Conservation (phyloP, 2,888 invertebrate genomes). For the Macrosiphum euphorbiae region DNA sequence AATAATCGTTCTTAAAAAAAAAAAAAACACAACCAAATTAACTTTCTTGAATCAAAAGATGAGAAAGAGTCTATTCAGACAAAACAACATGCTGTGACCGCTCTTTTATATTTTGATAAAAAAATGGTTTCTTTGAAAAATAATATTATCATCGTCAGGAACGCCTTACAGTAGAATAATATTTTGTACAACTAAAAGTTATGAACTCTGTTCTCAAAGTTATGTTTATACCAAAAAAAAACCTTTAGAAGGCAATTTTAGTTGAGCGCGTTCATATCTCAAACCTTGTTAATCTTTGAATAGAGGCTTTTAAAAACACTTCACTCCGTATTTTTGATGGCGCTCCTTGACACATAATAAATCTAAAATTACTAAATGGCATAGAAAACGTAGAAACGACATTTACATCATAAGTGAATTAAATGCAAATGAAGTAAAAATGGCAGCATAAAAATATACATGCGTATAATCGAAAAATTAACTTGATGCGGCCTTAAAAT, state of each 20-base stretch:
- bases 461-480: neutral
- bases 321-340: neutral
- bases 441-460: neutral
- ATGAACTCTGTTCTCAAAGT: neutral
- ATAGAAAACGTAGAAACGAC: neutral
- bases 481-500: neutral
- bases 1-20: neutral
- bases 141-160: neutral
- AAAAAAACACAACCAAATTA: neutral
- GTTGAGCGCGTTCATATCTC: neutral
- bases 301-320: conserved; percentile 11
- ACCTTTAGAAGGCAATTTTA: neutral
- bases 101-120: neutral
- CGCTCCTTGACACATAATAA: conserved; percentile 1
- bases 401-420: conserved; percentile 24
- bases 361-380: conserved; percentile 34
- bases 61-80: neutral
- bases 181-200: neutral
- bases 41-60: neutral
- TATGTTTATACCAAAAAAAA: neutral
- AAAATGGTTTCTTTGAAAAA: neutral
- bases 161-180: conserved; percentile 2
- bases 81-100: neutral
- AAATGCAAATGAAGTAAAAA: neutral
- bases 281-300: conserved; percentile 36